phyloP scores from a whole-genome alignment of 2,113 vertebrate genomes.

The Sitta europaea region DNA sequence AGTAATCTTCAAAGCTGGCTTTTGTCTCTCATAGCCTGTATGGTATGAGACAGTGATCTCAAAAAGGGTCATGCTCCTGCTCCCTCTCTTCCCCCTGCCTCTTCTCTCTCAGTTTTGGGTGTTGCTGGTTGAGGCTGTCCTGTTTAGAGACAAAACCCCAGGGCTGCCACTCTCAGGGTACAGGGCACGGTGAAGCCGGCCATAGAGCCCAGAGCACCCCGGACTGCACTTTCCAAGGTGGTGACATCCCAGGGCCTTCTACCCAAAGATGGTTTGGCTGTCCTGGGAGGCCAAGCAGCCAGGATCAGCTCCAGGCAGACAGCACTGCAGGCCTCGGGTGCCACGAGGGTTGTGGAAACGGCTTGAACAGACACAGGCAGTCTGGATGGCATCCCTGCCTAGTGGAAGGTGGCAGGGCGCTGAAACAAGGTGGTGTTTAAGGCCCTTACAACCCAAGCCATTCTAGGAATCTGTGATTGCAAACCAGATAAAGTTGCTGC shows the following conservation, averaged over 20 bases:
- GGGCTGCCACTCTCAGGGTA: not conserved
- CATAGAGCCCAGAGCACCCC: not conserved
- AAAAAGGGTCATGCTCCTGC: not conserved
- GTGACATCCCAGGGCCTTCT: not conserved
- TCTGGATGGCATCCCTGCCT: not conserved
- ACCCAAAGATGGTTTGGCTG: not conserved
- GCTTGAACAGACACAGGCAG: not conserved
- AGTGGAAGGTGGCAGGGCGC: not conserved
- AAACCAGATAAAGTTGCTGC: not conserved
- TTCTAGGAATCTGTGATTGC: not conserved
- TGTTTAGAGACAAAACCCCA: not conserved
- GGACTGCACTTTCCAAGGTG: not conserved
- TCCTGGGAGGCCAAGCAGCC: not conserved
- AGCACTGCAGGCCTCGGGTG: not conserved
- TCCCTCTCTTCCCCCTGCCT: not conserved
- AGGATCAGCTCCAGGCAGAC: not conserved
- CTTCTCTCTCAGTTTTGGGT: not conserved
- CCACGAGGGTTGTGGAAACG: not conserved
- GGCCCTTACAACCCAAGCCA: not conserved
- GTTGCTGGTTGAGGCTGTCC: not conserved
- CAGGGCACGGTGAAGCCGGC: not conserved
- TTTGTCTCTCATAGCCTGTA: accelerated
- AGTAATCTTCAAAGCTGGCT: not conserved
- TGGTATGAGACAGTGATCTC: not conserved
- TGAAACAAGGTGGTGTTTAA: not conserved